Evolutionary conservation across 1,140 invertebrate genomes (phyloP), one percentile per base, ranked within the genome.

Genomic region (Panulirus ornatus): DNA sequence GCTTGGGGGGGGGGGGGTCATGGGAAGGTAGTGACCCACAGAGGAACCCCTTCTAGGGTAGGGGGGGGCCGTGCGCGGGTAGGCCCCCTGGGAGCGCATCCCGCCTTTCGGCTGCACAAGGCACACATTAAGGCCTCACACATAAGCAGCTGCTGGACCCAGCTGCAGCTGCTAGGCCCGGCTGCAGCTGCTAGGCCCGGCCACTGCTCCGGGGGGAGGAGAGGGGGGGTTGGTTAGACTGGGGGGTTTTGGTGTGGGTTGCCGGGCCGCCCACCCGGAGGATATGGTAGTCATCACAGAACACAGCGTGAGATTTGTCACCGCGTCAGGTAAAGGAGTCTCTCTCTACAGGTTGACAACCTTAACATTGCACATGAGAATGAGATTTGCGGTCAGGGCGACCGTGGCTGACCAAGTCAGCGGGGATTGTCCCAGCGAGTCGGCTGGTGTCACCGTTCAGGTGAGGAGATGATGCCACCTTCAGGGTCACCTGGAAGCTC

Each of bases 221-320:
- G 83, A 27, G 38, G 34, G 54, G 54, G 11, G 3, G 66, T 70
- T n/a, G n/a, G n/a, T n/a, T n/a, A n/a, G n/a, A n/a, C n/a, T 44
- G 38, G 9, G 58, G 58, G 51, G 51, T 40, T n/a, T n/a, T n/a
- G 51, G n/a, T 54, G 30, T 27, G 34, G 22, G 81, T 22, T 70
- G 70, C 66, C 83, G 38, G n/a, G 79, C 44, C 30, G 44, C 44
- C 79, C 47, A 11, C 34, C 34, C 44, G n/a, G 34, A 42, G 79
- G 84, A 86, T 86, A 86, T 86, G 71, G 71, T 51, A 30, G 79
- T 73, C 88, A 89, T 89, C 88, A 89, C 87, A 89, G 87, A 89
- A 63, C 79, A 85, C 84, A 86, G 71, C 70, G 34, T 38, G 88
- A 51, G 88, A 75, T 83, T 89, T 87, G 75, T 79, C 75, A 78